Base-by-base conservation (phyloP, 2,888 invertebrate species). In the Heliconius aoede region DNA sequence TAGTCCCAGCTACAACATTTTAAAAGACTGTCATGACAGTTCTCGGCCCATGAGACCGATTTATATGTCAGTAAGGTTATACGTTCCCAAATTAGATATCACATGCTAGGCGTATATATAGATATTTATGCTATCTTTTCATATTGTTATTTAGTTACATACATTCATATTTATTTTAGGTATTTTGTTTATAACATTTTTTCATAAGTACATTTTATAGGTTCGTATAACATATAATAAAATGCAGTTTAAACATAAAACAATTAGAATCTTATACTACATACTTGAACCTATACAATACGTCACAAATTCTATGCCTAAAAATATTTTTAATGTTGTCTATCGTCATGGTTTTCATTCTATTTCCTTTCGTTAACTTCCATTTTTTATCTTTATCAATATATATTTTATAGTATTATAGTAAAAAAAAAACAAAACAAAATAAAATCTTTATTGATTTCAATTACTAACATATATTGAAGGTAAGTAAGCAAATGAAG, bases 1-100 rank as follows among this genome's bases (percentile, higher is more conserved):
- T 78, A 71, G 76, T 72, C 55, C 74, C 67, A 58, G 76, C 76
- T 73, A 68, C 62, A 74, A 76, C 71, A 67, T 73, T 78, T 78
- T 71, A 72, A 65, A 62, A 72, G 67, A 51, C 71, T 74, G 78
- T 72, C 78, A 46, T 74, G n/a, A n/a, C n/a, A n/a, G 64, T 65
- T 60, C 65, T 74, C 46, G 60, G 61, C 78, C 76, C 74, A 32
- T 30, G 78, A 74, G 76, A 76, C 46, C 76, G 76, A 76, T 78
- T 78, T 68, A 40, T 76, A 74, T 72, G 64, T 76, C 75, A 76
- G 71, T 69, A 71, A 71, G 71, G 75, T 71, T 74, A 26, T 51
- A 71, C 51, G 55, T n/a, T 58, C 21, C 55, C 36, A 55, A 55
- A 76, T 65, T 40, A 65, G 65, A 24, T 65, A 65, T 64, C 64